Base-by-base conservation (phyloP, 2,797 vertebrate species). In the Thalassophryne amazonica region DNA sequence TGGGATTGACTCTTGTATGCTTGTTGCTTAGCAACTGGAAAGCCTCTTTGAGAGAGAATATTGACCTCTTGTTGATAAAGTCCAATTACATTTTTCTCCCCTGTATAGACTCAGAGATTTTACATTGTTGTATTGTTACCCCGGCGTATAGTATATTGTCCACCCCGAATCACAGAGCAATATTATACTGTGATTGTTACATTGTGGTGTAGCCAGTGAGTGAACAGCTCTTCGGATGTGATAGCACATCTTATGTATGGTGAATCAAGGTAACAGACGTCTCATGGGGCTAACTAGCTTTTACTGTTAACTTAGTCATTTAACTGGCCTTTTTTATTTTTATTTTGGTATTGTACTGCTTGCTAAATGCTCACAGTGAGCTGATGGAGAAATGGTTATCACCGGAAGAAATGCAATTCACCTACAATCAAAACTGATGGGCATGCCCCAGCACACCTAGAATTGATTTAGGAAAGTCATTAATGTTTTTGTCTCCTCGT, bases 1-100 rank as follows among this genome's bases (percentile, higher is more conserved):
- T 51, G 68, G 76, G 75, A 85, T 84, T 78, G 83, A 86, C 83
- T 85, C 62, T 62, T 78, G 42, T 63, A 61, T 51, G 61, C 76
- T 43, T 73, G 85, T 88, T 86, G 85, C 88, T 63, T 85, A 84
- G 87, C 84, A 90, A 90, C 88, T 77, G 73, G 74, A 64, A 75
- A 81, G 72, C 82, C 81, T 72, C 12, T 39, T 78, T 76, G 81
- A 75, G 64, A 61, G 47, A 66, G 64, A 82, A 73, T 81, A 84
- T 85, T 86, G 81, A 86, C 81, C 81, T 77, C 63, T 81, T 83
- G 76, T 84, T 86, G 84, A 84, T 86, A 65, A 86, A 78, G 76
- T 79, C 77, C 75, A 85, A 83, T 85, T 83, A 73, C 69, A 74
- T 73, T 73, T 70, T 73, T 68, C 43, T 60, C 41, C 30, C 45